Evolutionary conservation across 1,140 invertebrate genomes (phyloP).

Genomic region (Heliothis subflexa): DNA sequence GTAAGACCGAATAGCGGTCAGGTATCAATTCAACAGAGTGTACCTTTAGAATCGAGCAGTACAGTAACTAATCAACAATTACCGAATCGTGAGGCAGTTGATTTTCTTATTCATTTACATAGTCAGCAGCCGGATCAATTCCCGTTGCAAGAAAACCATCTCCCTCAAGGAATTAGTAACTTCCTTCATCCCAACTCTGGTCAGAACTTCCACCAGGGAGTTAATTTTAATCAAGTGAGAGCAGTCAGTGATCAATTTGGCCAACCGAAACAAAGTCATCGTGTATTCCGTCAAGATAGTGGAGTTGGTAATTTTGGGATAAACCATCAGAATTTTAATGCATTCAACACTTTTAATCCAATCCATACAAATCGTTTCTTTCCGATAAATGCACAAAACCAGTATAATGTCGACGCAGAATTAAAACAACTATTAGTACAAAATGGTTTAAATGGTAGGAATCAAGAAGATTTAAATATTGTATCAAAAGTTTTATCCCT

Average conservation of each 20-base stretch:
- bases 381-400: slow-evolving; percentile 65
- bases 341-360: slow-evolving; percentile 72
- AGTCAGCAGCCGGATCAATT: slow-evolving; percentile 81
- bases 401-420: slow-evolving; percentile 86
- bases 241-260: slow-evolving; percentile 61
- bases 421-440: slow-evolving; percentile 89
- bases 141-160: slow-evolving; percentile 83
- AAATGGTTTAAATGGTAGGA: slow-evolving; percentile 87
- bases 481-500: slow-evolving; percentile 92
- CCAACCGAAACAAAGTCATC: slow-evolving; percentile 71
- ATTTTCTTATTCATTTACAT: slow-evolving; percentile 82
- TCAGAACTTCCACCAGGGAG: slow-evolving; percentile 62
- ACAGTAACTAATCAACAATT: slow-evolving; percentile 71
- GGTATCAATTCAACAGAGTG: slow-evolving; percentile 84
- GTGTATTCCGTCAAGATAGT: slow-evolving; percentile 82
- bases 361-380: slow-evolving; percentile 70
- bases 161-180: slow-evolving; percentile 80
- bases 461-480: slow-evolving; percentile 91
- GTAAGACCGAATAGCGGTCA: slow-evolving; percentile 66
- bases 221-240: slow-evolving; percentile 71
- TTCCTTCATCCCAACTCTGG: slow-evolving; percentile 74
- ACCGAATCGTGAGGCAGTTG: slow-evolving; percentile 82
- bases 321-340: slow-evolving; percentile 64
- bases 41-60: slow-evolving; percentile 77
- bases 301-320: slow-evolving; percentile 87